Base-by-base conservation (phyloP, 2,113 vertebrate species). In the Oenanthe oenanthe region DNA sequence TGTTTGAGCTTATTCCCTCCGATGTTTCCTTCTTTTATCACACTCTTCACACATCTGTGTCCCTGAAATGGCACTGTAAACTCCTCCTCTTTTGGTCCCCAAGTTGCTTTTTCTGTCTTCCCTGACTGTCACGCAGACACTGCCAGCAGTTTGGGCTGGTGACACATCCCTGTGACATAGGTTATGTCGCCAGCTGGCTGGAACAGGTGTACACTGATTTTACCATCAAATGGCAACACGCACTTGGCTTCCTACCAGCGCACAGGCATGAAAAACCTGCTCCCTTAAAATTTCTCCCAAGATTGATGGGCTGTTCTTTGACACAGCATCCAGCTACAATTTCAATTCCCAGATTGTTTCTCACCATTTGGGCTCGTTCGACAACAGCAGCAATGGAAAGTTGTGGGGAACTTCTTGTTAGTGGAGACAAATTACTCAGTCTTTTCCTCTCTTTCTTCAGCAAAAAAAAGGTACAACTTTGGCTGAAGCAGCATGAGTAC, bases 171-270 rank as follows among this genome's bases (percentile, higher is more conserved):
- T 97, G 96, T 98, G 98, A 98, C 98, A 98, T 97, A 98, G 98
- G 98, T 98, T 98, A 97, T 92, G 97, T 95, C 94, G 96, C 98
- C 99, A 99, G 99, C 99, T 99, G 99, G 98, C 98, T 97, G 53
- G 98, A 99, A 99, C 99, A 99, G 99, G 98, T 99, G 99, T 98
- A 98, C 98, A 82, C 98, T 96, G 98, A 98, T 98, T 98, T 98
- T 98, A 98, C 98, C 98, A 98, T 98, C 98, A 97, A 98, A 98
- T 97, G 98, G 98, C 98, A 98, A 97, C 97, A 97, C 95, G 91
- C 98, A 92, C 98, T 99, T 99, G 99, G 99, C 99, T 98, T 94
- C 79, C 87, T 94, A 98, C 98, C 99, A 99, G 92, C 89, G 81
- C 98, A 97, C 96, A 97, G 97, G 97, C 98, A 98, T 98, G 98